Conservation (phyloP, 2,888 invertebrate genomes). For the Amphipoea lucens region DNA sequence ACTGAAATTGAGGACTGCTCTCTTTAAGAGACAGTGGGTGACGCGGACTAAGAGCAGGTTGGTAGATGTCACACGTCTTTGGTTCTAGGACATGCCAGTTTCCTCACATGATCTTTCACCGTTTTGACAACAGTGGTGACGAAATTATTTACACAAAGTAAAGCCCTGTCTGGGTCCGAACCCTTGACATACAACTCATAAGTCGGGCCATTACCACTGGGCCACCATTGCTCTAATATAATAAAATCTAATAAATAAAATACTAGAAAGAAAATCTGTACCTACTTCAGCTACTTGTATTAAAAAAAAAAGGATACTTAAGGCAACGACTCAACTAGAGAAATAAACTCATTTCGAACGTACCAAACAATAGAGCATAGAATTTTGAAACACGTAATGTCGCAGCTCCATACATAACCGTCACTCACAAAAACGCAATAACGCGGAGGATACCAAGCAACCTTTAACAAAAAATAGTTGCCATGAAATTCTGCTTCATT, state of each 20-base stretch:
- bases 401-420: slow-evolving; percentile 33
- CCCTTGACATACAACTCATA: too few species aligned
- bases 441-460: slow-evolving; percentile 19
- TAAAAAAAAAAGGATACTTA: neutral
- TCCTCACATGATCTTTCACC: too few species aligned
- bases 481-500: slow-evolving; percentile 68
- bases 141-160: too few species aligned
- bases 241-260: neutral
- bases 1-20: too few species aligned
- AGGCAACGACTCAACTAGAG: neutral
- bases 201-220: too few species aligned
- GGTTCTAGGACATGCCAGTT: too few species aligned
- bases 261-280: neutral
- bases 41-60: too few species aligned
- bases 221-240: neutral
- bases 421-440: slow-evolving; percentile 56
- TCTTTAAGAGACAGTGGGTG: too few species aligned
- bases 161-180: too few species aligned
- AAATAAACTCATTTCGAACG: neutral
- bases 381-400: slow-evolving; percentile 21
- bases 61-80: too few species aligned
- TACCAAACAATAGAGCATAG: slow-evolving; percentile 14
- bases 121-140: too few species aligned
- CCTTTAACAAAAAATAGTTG: slow-evolving; percentile 62
- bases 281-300: neutral